Evolutionary conservation across 1,140 invertebrate genomes (phyloP).

Genomic region (Rhyacophila brunnea): DNA sequence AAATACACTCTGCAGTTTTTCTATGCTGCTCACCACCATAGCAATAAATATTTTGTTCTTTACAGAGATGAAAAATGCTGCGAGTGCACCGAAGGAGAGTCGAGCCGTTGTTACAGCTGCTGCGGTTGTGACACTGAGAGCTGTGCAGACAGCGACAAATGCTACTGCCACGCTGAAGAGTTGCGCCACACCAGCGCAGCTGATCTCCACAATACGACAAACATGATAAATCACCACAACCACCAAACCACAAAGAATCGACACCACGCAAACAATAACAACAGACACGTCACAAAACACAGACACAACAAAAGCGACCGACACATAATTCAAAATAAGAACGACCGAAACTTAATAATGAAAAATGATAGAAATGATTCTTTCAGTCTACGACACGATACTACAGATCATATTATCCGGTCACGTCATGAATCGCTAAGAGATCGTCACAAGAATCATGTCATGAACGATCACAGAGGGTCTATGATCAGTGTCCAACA

Average conservation of each 20-base stretch:
- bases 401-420: neutral
- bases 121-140: constrained; percentile 82
- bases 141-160: constrained; percentile 84
- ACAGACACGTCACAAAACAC: constrained; percentile 5
- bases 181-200: constrained; percentile 32
- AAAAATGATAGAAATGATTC: too few relatives aligned
- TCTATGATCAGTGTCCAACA: neutral
- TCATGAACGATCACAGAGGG: neutral
- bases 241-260: constrained; percentile 29
- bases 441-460: constrained; percentile 1
- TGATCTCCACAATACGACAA: constrained; percentile 38
- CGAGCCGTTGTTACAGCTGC: constrained; percentile 47
- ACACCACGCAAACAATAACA: constrained; percentile 18
- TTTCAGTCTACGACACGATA: neutral
- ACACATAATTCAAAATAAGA: too few relatives aligned
- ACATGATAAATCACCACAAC: constrained; percentile 35
- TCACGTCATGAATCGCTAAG: neutral
- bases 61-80: constrained; percentile 47
- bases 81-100: constrained; percentile 40
- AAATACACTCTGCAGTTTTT: too few relatives aligned
- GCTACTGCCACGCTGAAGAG: constrained; percentile 67
- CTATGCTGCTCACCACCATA: too few relatives aligned
- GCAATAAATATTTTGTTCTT: neutral
- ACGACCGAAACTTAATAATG: too few relatives aligned
- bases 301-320: neutral